These are phyloP conservation scores for Stegophylla sp. DNA, from an alignment of 2,888 invertebrate genomes.

Conservation along the genomic window DNA sequence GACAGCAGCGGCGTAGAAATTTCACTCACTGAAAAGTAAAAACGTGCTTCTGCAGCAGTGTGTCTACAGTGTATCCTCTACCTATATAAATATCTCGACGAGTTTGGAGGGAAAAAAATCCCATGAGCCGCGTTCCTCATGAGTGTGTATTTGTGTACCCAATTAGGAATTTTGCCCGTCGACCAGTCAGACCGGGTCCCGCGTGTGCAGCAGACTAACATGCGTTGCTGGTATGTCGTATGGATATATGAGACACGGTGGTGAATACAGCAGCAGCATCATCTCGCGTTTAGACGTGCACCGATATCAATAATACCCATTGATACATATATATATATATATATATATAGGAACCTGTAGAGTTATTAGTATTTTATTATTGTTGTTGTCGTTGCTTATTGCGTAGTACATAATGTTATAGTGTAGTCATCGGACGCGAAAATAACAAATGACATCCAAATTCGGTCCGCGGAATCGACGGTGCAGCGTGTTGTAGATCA, in stretches of 20 bases:
- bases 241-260: neutral
- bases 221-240: no score
- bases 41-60: neutral
- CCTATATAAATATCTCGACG: neutral
- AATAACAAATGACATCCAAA: slow-evolving; percentile 10
- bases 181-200: slow-evolving; percentile 54
- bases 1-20: slow-evolving; percentile 8
- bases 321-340: no score
- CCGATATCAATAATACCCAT: no score
- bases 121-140: slow-evolving; percentile 14
- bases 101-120: slow-evolving; percentile 7
- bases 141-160: slow-evolving; percentile 9
- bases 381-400: no score
- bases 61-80: neutral
- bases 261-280: neutral
- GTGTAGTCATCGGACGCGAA: slow-evolving; percentile 37
- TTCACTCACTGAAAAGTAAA: slow-evolving; percentile 38
- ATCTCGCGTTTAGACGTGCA: no score
- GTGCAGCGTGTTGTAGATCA: no score
- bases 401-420: no score
- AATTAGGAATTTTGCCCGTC: slow-evolving; percentile 42
- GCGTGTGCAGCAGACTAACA: neutral
- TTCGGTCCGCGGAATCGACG: slow-evolving; percentile 34
- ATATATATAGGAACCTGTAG: no score
- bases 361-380: no score